A percentile compares a stretch with the other conserved stretches of the same genome.
Conservation (phyloP, 37 sponge, comb jelly and placozoan species). For the Halisarca cf. caerulea region DNA sequence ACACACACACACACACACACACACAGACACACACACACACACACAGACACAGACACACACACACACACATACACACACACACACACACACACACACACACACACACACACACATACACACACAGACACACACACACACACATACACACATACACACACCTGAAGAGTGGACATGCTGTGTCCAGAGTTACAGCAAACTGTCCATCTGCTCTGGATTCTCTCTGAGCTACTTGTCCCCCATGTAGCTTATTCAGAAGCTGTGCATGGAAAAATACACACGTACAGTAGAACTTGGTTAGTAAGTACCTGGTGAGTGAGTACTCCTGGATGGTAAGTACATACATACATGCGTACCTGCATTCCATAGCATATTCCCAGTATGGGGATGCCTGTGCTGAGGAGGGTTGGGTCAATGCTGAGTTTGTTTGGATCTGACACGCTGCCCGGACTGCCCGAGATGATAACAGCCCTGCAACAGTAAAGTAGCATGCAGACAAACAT, state of each 20-base stretch:
- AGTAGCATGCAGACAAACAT: too few species aligned
- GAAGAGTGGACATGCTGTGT: conserved; percentile 39
- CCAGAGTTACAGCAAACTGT: conserved; percentile 46
- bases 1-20: too few species aligned
- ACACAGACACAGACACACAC: too few species aligned
- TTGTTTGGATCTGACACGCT: conserved; percentile 61
- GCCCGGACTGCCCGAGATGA: conserved; percentile 82
- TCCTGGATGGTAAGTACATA: too few species aligned
- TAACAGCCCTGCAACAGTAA: conserved; percentile 67
- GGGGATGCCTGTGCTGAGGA: conserved; percentile 70
- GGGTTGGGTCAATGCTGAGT: conserved; percentile 41
- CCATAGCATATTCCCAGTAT: conserved; percentile 93
- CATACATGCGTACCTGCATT: conserved; percentile 50
- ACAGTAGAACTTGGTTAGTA: too few species aligned
- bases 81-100: too few species aligned
- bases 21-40: too few species aligned
- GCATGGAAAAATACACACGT: too few species aligned
- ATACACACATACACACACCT: conserved; percentile 15
- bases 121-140: too few species aligned
- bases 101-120: too few species aligned
- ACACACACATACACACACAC: too few species aligned
- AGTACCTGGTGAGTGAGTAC: too few species aligned
- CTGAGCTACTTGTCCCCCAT: conserved; percentile 70
- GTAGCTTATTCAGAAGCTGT: conserved; percentile 60
- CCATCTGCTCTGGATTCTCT: conserved; percentile 76